A percentile compares a stretch with the other conserved stretches of the same genome.
These are phyloP conservation scores for Myripristis jacobus DNA, from an alignment of 2,797 vertebrate species.

Conservation along the genomic window DNA sequence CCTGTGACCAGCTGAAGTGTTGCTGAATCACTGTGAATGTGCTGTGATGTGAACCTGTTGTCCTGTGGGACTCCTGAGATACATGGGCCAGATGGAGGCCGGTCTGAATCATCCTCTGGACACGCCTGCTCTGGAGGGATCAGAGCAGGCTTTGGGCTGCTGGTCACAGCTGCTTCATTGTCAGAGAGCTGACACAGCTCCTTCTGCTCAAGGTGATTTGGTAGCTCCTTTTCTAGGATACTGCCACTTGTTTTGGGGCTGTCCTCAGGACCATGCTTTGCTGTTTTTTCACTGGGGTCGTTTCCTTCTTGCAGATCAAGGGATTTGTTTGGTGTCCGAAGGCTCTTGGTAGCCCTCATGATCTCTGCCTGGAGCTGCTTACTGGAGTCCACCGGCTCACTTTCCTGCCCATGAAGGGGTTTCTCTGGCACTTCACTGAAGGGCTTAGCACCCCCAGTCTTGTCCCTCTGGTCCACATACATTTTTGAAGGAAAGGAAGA, in stretches of 20 bases:
- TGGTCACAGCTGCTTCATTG: conserved; percentile 15
- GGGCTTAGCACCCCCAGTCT: conserved; percentile 81
- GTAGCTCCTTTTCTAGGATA: conserved; percentile 51
- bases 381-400: conserved; percentile 82
- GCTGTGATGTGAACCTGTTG: conserved; percentile 64
- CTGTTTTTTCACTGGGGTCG: conserved; percentile 40
- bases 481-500: conserved; percentile 92
- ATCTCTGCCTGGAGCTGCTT: conserved; percentile 92
- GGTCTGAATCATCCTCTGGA: conserved; percentile 51
- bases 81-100: conserved; percentile 40
- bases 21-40: conserved; percentile 77
- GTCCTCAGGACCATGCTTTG: conserved; percentile 42
- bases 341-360: conserved; percentile 87
- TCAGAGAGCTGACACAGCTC: conserved; percentile 42
- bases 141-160: conserved; percentile 30
- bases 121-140: conserved; percentile 37
- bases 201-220: conserved; percentile 49
- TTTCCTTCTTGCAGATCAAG: conserved; percentile 62
- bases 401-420: conserved; percentile 35
- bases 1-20: conserved; percentile 79
- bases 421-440: conserved; percentile 90
- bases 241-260: conserved; percentile 34
- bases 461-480: conserved; percentile 92
- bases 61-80: conserved; percentile 41
- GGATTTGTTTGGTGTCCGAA: conserved; percentile 84